Percentiles rank a stretch among this genome's conserved stretches.
Conservation (phyloP, 2,113 vertebrate species). For the Podocnemis expansa region DNA sequence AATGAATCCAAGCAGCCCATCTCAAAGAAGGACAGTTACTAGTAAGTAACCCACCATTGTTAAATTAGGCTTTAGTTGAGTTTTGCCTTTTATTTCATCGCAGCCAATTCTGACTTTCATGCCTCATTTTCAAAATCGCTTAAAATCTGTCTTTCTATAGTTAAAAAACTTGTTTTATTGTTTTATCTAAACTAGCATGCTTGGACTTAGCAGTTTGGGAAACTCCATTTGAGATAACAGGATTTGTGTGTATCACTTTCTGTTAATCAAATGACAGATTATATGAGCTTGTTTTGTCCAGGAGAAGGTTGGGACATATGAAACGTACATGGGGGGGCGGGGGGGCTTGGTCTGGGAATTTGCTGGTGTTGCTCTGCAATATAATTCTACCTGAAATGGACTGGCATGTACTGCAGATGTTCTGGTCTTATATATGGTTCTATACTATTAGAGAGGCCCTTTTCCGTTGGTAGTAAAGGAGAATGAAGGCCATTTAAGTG, state of each 20-base stretch:
- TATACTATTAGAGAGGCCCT: background rate
- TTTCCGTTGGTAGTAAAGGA: background rate
- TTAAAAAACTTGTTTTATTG: too few relatives aligned
- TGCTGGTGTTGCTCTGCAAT: background rate
- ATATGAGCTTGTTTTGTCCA: background rate
- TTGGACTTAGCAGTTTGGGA: background rate
- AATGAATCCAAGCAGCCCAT: too few relatives aligned
- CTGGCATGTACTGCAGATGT: conserved; percentile 54
- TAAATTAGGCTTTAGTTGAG: too few relatives aligned
- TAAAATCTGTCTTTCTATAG: too few relatives aligned
- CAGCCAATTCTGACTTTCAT: too few relatives aligned
- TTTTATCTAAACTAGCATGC: too few relatives aligned
- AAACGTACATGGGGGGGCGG: background rate
- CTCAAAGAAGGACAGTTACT: too few relatives aligned
- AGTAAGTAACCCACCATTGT: too few relatives aligned
- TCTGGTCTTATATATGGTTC: conserved; percentile 23
- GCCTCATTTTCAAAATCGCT: too few relatives aligned
- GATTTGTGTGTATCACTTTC: background rate
- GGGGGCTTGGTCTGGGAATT: background rate
- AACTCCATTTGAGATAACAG: background rate
- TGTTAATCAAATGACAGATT: background rate
- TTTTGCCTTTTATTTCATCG: too few relatives aligned
- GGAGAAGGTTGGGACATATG: background rate
- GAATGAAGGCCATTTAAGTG: background rate
- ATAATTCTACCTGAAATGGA: conserved; percentile 56